Evolutionary conservation across 2,888 invertebrate genomes (phyloP), one percentile per base, ranked within the genome.

Genomic region (Brachynemurus nebulosus): DNA sequence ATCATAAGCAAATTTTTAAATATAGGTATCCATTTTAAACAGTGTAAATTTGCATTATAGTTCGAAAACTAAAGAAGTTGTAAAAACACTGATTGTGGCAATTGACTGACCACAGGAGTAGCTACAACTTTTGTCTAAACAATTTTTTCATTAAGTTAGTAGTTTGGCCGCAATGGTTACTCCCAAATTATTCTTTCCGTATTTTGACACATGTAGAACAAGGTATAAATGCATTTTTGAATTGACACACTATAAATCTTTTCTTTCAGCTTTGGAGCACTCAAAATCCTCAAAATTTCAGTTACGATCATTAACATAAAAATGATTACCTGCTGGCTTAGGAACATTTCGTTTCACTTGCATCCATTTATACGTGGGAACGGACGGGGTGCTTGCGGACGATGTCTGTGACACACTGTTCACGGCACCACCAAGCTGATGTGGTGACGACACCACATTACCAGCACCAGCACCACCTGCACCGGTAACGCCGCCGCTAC

Each of bases 341-440:
- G 93, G 91, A 53, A 91, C 86, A 66, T 92, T 93, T 64, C 96
- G 74, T 68, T 96, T 96, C 57, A 96, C 88, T 70, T 95, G 93
- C 96, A 96, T 96, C 96, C 96, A 96, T 65, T 96, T 93, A 67
- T 95, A 96, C 0, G 93, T 92, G 18, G 91, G 91, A 48, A 90
- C 78, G 40, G 76, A 69, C 11, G 75, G 67, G n/a, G 30, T 12
- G n/a, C 60, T 45, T 60, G 60, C 50, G 67, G 63, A 48, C 64
- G 58, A 14, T 48, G 54, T 40, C 50, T 54, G 38, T 51, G 55
- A 30, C 30, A 14, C n/a, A 30, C n/a, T 30, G n/a, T n/a, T 30
- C 30, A 30, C 30, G 14, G n/a, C 14, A 12, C n/a, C n/a, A 30
- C 14, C 14, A 11, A n/a, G n/a, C n/a, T n/a, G n/a, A 35, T 53